These are phyloP conservation scores for Emberiza fucata DNA, from an alignment of 2,113 vertebrate genomes.

Conservation along the genomic window DNA sequence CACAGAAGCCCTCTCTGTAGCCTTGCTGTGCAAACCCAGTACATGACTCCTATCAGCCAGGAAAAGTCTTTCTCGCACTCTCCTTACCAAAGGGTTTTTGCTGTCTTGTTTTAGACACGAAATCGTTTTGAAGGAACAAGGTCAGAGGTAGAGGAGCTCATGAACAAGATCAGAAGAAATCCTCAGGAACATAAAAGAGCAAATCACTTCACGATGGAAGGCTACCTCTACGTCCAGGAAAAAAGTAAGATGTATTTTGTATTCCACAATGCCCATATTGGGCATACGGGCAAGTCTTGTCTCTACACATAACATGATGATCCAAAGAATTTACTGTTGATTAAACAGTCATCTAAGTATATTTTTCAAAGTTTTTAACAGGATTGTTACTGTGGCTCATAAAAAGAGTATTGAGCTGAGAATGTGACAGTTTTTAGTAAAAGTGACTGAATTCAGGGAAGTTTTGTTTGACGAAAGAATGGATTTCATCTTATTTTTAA, in stretches of 20 bases:
- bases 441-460: background rate
- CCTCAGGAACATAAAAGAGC: conserved; percentile 92
- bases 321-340: background rate
- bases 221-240: conserved; percentile 95
- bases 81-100: background rate
- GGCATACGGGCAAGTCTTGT: background rate
- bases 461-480: background rate
- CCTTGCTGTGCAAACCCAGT: background rate
- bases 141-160: conserved; percentile 91
- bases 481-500: background rate
- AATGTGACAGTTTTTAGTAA: background rate
- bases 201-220: conserved; percentile 89
- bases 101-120: conserved; percentile 78
- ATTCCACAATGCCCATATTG: background rate
- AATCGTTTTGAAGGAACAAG: conserved; percentile 93
- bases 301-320: background rate
- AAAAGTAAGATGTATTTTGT: conserved; percentile 80
- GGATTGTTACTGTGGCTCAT: background rate
- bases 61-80: background rate
- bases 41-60: fast-evolving
- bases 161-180: conserved; percentile 88
- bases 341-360: background rate
- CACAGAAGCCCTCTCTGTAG: background rate
- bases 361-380: background rate
- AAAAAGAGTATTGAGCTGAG: background rate